phyloP scores from a whole-genome alignment of 2,888 invertebrate species.

The Hirtodrosophila confusa region DNA sequence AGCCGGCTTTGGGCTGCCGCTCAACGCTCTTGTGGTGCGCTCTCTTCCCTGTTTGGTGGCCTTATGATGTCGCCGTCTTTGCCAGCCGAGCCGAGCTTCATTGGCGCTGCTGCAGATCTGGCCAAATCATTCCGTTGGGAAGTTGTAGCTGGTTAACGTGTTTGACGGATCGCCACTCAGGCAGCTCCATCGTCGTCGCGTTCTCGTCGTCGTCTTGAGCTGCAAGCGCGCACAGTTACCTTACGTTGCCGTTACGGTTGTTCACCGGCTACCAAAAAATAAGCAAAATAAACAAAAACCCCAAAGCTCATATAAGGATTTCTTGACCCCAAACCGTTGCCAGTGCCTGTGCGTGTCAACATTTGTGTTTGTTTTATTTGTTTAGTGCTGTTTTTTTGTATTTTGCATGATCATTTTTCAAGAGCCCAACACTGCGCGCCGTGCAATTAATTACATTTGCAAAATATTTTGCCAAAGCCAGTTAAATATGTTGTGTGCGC shows the following conservation, averaged over 20 bases:
- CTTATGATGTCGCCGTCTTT: conserved; percentile 5
- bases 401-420: conserved; percentile 38
- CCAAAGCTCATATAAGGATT: conserved; percentile 2
- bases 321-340: conserved; percentile 35
- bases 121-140: conserved; percentile 73
- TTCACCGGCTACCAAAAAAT: neutral
- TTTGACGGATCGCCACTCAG: conserved; percentile 45
- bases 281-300: neutral
- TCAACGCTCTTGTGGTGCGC: conserved; percentile 3
- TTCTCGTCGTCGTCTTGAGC: conserved; percentile 6
- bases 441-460: conserved; percentile 14
- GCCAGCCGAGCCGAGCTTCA: conserved; percentile 48
- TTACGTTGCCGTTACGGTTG: conserved; percentile 13
- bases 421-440: conserved; percentile 3
- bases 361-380: conserved; percentile 3
- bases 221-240: conserved; percentile 43
- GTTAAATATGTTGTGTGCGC: conserved; percentile 32
- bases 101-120: conserved; percentile 58
- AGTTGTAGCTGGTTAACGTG: conserved; percentile 72
- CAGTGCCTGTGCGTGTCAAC: conserved; percentile 24
- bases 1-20: conserved; percentile 11
- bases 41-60: conserved; percentile 17
- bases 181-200: conserved; percentile 9
- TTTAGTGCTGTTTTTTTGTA: conserved; percentile 16
- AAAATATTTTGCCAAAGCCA: conserved; percentile 24